Conservation (phyloP, 2,113 vertebrate genomes). For the Tupaia chinensis region DNA sequence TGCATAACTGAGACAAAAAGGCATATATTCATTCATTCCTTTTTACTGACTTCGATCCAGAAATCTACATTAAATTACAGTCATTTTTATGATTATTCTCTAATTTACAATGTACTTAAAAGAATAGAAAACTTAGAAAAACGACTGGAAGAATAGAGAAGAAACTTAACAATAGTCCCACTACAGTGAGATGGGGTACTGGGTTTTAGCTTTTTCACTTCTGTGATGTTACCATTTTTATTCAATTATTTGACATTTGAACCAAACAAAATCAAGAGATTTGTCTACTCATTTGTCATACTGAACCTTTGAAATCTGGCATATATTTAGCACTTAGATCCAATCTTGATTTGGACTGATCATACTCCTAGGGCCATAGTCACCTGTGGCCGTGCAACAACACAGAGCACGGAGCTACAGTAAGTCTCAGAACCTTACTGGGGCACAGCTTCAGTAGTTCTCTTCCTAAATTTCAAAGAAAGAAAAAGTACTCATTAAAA, state of each 20-base stretch:
- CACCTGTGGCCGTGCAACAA: not conserved
- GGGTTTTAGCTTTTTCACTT: not conserved
- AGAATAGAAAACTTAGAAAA: not conserved
- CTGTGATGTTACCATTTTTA: not conserved
- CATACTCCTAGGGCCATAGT: not conserved
- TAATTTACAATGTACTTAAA: not conserved
- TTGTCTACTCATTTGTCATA: not conserved
- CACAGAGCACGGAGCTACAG: not conserved
- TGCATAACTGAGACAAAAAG: conserved; percentile 51
- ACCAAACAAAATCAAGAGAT: conserved; percentile 1
- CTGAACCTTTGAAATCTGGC: conserved; percentile 1
- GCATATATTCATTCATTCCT: not conserved
- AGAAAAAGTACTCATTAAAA: not conserved
- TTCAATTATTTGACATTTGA: not conserved
- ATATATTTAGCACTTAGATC: not conserved
- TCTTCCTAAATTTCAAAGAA: conserved; percentile 44
- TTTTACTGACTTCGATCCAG: not conserved
- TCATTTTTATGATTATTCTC: not conserved
- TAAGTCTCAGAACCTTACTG: not conserved
- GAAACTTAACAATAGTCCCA: not conserved
- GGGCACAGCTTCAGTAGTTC: not conserved
- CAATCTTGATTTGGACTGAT: not conserved
- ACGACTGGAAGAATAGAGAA: not conserved
- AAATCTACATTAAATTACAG: conserved; percentile 29
- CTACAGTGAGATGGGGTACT: too few species aligned